These are phyloP conservation scores for Tympanuchus pallidicinctus DNA, from an alignment of 2,113 vertebrate species.

Conservation along the genomic window DNA sequence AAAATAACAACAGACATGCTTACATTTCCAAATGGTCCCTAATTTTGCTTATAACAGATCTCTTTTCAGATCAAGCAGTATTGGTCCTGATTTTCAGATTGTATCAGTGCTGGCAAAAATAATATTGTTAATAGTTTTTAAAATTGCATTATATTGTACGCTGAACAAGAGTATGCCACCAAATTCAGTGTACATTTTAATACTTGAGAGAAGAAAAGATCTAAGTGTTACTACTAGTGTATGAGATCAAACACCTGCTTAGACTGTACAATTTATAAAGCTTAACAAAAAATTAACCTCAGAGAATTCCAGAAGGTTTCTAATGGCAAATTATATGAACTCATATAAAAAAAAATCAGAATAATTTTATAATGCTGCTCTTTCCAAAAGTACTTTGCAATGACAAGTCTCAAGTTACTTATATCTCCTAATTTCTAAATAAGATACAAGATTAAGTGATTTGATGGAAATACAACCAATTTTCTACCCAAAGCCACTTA, in stretches of 20 bases:
- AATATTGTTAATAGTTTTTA: neutral
- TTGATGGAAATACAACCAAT: slow-evolving; percentile 54
- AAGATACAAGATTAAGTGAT: slow-evolving; percentile 64
- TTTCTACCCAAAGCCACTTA: slow-evolving; percentile 64
- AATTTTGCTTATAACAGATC: neutral
- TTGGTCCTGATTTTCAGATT: neutral
- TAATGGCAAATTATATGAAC: slow-evolving; percentile 22
- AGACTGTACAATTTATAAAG: neutral
- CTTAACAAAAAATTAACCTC: neutral
- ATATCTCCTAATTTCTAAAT: slow-evolving; percentile 68
- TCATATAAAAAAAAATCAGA: slow-evolving; percentile 32
- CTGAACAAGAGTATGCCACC: neutral
- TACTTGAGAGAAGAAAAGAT: neutral
- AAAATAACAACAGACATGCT: neutral
- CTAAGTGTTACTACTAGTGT: neutral
- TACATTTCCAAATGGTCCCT: neutral
- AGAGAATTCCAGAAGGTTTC: slow-evolving; percentile 10
- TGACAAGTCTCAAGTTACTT: slow-evolving; percentile 14
- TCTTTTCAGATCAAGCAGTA: neutral
- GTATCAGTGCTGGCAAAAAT: neutral
- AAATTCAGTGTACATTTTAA: neutral
- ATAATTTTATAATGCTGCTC: slow-evolving; percentile 18
- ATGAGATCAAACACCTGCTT: neutral
- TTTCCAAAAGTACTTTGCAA: slow-evolving; percentile 46
- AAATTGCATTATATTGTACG: neutral